phyloP scores from a whole-genome alignment of 2,113 vertebrate genomes.

The western clawed frog (Xenopus tropicalis) region DNA sequence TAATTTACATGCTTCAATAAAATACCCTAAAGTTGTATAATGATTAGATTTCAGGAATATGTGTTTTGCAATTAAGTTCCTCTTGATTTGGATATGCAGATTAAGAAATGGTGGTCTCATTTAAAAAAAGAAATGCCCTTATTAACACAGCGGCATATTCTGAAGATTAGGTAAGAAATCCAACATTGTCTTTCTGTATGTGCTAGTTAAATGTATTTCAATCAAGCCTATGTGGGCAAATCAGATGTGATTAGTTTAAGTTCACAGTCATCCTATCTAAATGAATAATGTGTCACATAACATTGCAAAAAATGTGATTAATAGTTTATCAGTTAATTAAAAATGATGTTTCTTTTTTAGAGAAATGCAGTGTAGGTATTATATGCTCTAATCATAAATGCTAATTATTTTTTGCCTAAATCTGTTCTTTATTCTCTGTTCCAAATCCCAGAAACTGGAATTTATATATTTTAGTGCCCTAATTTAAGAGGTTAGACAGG shows the following conservation, averaged over 20 bases:
- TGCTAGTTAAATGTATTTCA: constrained; percentile 82
- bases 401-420: constrained; percentile 75
- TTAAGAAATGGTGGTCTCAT: constrained; percentile 82
- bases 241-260: constrained; percentile 87
- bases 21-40: constrained; percentile 84
- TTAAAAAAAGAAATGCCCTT: constrained; percentile 73
- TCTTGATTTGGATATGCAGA: constrained; percentile 87
- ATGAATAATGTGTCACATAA: constrained; percentile 85
- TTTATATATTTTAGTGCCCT: constrained; percentile 17
- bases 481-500: constrained; percentile 1
- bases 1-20: constrained; percentile 86
- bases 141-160: constrained; percentile 82
- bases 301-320: constrained; percentile 84
- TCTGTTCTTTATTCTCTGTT: constrained; percentile 66
- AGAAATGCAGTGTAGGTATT: constrained; percentile 78
- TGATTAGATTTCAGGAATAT: constrained; percentile 88
- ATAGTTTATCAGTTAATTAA: constrained; percentile 88
- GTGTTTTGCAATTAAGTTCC: constrained; percentile 86
- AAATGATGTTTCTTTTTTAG: constrained; percentile 77
- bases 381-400: constrained; percentile 79
- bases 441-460: not conserved
- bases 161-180: constrained; percentile 80
- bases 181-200: constrained; percentile 79
- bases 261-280: constrained; percentile 82
- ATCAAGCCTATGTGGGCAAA: constrained; percentile 83